Conservation (phyloP, 2,888 invertebrate genomes). For the Eubasilissa splendida region DNA sequence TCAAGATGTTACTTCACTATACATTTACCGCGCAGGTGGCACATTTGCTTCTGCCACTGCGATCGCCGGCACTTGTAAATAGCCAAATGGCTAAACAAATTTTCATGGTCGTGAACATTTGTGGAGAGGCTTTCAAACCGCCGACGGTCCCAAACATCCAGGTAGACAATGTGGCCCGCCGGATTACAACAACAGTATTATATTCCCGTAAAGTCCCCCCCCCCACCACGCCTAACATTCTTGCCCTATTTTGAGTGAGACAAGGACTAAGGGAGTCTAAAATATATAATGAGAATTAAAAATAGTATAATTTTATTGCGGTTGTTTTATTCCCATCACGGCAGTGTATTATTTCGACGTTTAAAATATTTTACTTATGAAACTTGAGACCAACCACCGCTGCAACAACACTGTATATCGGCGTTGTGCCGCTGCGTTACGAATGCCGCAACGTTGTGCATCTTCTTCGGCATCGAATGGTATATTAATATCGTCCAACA, state of each 20-base stretch:
- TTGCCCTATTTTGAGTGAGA: background rate
- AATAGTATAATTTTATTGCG: no score
- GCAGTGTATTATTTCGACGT: no score
- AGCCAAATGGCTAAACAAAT: constrained; percentile 19
- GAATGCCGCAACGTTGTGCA: no score
- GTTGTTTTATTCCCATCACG: no score
- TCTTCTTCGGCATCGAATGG: no score
- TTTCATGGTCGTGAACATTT: constrained; percentile 21
- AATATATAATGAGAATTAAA: no score
- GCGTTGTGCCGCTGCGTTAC: no score
- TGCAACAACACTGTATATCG: no score
- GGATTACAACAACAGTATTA: constrained; percentile 26
- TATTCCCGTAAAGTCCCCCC: background rate
- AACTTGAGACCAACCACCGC: no score
- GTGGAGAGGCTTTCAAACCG: background rate
- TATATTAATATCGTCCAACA: no score
- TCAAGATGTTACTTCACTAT: background rate
- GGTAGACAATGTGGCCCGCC: constrained; percentile 5
- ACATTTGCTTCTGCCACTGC: no score
- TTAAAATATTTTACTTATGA: no score
- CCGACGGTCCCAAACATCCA: background rate
- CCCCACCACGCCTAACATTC: background rate
- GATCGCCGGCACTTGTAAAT: background rate
- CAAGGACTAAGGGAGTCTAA: background rate
- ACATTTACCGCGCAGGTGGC: constrained; percentile 4